Evolutionary conservation across 2,113 vertebrate species (phyloP), one percentile per base, ranked within the genome.

Genomic region (Sphaerodactylus townsendi): DNA sequence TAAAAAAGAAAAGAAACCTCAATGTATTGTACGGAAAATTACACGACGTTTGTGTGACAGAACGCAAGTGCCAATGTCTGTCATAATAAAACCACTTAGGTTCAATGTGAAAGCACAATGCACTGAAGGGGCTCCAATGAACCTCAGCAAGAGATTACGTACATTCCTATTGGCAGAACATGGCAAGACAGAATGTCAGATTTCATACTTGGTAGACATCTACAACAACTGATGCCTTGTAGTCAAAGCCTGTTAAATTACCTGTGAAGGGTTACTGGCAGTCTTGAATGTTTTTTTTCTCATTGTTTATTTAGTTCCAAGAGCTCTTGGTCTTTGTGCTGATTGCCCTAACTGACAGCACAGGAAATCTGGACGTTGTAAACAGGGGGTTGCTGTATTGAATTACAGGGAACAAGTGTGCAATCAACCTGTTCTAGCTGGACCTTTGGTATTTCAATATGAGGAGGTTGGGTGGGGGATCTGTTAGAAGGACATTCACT

Each of bases 241-340:
- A 95, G 94, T 95, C 94, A 93, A 92, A 95, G 88, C 88, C 94
- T 95, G 93, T 91, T 95, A 94, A 95, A 94, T 95, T 93, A 94
- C 95, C 94, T 94, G 94, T 93, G 95, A 96, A 96, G 95, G 93
- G 94, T 92, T 95, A 91, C 95, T 95, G 96, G 94, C 95, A 95
- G 94, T 88, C 93, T 89, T 75, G 93, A 91, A 94, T 93, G 93
- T 92, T 95, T 56, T 56, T 85, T 94, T 93, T 87, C 94, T 95
- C 94, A 89, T 93, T 95, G 94, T 95, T 96, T 96, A 94, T 94
- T 96, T 96, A 95, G 95, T 94, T 96, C 94, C 90, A 84, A 94
- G 95, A 95, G 93, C 90, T 91, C 94, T 94, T 95, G 95, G 94
- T 94, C 93, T 95, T 93, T 94, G 93, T 93, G 95, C 86, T 90